phyloP scores from a whole-genome alignment of 2,113 vertebrate genomes.

The Lepus europaeus region DNA sequence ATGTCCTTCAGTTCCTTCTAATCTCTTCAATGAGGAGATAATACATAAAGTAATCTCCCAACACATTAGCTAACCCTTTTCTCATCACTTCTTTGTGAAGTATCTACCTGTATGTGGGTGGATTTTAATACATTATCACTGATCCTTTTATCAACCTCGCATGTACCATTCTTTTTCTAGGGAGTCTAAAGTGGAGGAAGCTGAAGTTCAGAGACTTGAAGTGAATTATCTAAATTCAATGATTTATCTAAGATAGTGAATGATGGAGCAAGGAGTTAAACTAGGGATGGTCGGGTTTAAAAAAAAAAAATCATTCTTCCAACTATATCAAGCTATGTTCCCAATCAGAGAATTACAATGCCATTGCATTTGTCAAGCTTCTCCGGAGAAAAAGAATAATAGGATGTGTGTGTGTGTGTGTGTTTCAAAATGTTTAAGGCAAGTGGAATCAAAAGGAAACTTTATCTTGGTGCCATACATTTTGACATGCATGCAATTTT shows the following conservation, averaged over 20 bases:
- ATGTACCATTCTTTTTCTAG: not conserved
- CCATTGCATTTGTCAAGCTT: not conserved
- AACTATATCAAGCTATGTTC: not conserved
- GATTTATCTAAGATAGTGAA: not conserved
- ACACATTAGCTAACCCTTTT: not conserved
- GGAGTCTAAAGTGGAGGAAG: not conserved
- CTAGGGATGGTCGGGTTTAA: not conserved
- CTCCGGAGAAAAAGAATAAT: not conserved
- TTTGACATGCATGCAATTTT: no score
- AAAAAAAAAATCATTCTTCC: not conserved
- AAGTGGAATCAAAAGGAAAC: not conserved
- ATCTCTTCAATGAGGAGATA: not conserved
- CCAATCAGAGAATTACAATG: not conserved
- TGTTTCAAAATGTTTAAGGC: not conserved
- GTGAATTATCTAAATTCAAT: not conserved
- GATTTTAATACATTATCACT: not conserved
- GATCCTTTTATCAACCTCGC: not conserved
- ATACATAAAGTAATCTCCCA: not conserved
- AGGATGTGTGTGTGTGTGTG: no score
- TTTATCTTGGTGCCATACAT: no score
- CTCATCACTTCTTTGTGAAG: not conserved
- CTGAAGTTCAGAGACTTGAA: not conserved
- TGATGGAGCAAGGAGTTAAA: conserved; percentile 13
- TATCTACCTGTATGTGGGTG: not conserved
- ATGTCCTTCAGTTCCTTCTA: not conserved